phyloP scores from a whole-genome alignment of 2,888 invertebrate species.

The Brassicogethes aeneus region DNA sequence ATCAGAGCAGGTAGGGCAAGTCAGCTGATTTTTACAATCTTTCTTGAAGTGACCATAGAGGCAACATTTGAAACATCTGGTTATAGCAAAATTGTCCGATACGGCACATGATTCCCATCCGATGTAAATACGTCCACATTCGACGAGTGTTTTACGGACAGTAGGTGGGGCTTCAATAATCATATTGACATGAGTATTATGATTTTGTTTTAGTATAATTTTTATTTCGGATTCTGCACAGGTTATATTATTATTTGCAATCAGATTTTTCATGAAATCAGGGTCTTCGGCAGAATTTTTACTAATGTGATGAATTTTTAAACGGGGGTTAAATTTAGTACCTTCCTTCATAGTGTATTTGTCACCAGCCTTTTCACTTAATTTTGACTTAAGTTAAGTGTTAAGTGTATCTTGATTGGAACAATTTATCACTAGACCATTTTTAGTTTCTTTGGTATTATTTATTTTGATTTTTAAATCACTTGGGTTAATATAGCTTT shows the following conservation, averaged over 20 bases:
- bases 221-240: background rate
- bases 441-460: background rate
- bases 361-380: too few relatives aligned
- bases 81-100: background rate
- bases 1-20: conserved; percentile 1
- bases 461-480: background rate
- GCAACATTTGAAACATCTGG: background rate
- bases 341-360: background rate
- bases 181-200: background rate
- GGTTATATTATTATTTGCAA: background rate
- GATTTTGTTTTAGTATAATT: background rate
- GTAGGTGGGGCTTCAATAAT: background rate
- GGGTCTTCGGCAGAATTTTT: background rate
- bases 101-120: background rate
- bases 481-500: background rate
- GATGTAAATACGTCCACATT: background rate
- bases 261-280: background rate
- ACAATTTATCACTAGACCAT: background rate
- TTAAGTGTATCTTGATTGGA: background rate
- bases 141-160: background rate
- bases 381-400: background rate
- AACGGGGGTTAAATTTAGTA: background rate
- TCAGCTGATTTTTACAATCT: background rate
- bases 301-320: conserved; percentile 2
- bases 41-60: background rate